A percentile compares a stretch with the other conserved stretches of the same genome.
Conservation (phyloP, 1,140 invertebrate genomes). For the Diuraphis noxia region DNA sequence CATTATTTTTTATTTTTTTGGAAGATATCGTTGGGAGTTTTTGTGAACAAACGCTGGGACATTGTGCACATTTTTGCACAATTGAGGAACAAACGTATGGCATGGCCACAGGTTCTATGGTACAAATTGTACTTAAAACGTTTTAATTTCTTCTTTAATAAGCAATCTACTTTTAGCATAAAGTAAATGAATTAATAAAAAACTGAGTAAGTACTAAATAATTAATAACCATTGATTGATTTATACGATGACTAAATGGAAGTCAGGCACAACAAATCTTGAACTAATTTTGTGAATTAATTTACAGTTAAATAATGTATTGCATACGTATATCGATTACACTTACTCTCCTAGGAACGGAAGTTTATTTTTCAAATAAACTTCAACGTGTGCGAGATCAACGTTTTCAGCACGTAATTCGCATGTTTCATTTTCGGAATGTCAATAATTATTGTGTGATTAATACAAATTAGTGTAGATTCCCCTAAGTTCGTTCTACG, state of each 20-base stretch:
- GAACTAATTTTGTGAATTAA: not conserved
- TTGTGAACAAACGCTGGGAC: no score
- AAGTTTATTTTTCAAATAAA: not conserved
- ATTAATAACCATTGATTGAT: not conserved
- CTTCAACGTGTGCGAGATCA: not conserved
- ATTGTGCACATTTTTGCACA: no score
- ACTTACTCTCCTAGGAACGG: no score
- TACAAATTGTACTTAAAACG: not conserved
- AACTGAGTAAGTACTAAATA: not conserved
- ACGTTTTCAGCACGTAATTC: not conserved
- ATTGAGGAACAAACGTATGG: no score
- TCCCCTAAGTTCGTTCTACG: not conserved
- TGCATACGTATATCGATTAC: not conserved
- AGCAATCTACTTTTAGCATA: not conserved
- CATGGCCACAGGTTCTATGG: no score
- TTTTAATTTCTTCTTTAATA: not conserved
- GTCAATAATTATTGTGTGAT: not conserved
- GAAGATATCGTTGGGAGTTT: no score
- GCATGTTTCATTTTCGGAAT: not conserved
- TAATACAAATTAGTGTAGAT: not conserved
- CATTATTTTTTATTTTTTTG: no score
- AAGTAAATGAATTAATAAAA: not conserved
- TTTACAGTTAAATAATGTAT: not conserved
- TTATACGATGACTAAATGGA: not conserved
- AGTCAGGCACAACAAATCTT: not conserved